These are phyloP conservation scores for Encarsia formosa DNA, from an alignment of 2,888 invertebrate genomes.

Conservation along the genomic window DNA sequence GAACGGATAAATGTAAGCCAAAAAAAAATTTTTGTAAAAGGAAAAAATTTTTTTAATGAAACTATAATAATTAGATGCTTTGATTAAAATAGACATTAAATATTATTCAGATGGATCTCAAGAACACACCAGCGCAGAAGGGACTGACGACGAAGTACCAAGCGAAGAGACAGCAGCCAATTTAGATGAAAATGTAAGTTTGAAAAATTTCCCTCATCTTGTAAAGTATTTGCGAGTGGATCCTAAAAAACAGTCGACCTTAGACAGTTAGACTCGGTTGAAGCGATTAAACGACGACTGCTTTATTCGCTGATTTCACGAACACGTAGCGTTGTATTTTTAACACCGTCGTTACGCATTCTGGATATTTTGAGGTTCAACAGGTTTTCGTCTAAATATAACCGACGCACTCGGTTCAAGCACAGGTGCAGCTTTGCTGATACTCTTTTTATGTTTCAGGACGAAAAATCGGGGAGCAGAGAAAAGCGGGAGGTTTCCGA, in stretches of 20 bases:
- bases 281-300: no score
- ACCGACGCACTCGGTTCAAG: constrained; percentile 9
- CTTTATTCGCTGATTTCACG: constrained; percentile 10
- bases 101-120: constrained; percentile 46
- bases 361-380: constrained; percentile 22
- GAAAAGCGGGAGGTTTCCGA: constrained; percentile 28
- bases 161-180: constrained; percentile 19
- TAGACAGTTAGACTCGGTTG: no score
- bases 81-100: no score
- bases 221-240: neutral
- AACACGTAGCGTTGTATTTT: constrained; percentile 13
- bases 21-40: neutral
- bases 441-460: constrained; percentile 15
- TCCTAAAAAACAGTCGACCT: neutral
- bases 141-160: constrained; percentile 30
- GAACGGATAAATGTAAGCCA: neutral
- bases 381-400: constrained; percentile 23
- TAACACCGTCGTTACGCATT: constrained; percentile 9
- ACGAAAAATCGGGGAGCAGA: constrained; percentile 29
- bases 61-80: no score
- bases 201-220: neutral
- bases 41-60: constrained; percentile 1
- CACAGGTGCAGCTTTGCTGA: no score
- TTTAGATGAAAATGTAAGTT: constrained; percentile 31
- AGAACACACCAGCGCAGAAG: constrained; percentile 43